Conservation (phyloP, 2,797 vertebrate species). For the Oceanodroma leucorhoa region DNA sequence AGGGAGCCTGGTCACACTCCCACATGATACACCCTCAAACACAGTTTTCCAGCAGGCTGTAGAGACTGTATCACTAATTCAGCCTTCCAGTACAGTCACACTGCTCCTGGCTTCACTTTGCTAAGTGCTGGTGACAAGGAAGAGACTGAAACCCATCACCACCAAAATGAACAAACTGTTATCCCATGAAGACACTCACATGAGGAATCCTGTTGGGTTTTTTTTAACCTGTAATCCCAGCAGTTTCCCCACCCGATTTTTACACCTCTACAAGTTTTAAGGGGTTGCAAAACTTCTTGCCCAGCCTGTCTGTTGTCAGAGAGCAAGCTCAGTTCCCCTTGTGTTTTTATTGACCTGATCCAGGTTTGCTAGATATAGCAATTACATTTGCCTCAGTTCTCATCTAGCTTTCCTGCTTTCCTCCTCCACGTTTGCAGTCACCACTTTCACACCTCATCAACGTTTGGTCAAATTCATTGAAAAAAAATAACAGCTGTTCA, state of each 20-base stretch:
- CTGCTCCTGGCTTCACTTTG: neutral
- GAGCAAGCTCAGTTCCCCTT: neutral
- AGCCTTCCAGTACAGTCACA: rapidly evolving
- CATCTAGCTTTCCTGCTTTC: neutral
- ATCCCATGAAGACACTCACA: neutral
- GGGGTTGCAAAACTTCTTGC: neutral
- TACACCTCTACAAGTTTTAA: neutral
- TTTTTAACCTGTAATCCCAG: neutral
- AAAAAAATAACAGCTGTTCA: neutral
- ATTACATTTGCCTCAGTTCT: neutral
- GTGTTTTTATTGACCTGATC: neutral
- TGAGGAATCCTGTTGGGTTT: rapidly evolving
- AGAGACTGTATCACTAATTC: neutral
- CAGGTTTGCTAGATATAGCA: neutral
- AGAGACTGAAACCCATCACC: neutral
- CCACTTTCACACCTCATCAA: neutral
- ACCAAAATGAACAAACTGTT: neutral
- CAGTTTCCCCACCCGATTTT: neutral
- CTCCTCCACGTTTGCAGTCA: neutral
- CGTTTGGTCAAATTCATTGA: neutral
- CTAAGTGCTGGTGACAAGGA: neutral
- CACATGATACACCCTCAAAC: neutral
- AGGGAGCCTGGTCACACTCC: neutral
- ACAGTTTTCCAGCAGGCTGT: neutral
- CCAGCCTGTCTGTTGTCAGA: neutral